Percentiles rank a stretch among this genome's conserved stretches.
phyloP scores from a whole-genome alignment of 2,888 invertebrate genomes.

The Acrobasis suavella region DNA sequence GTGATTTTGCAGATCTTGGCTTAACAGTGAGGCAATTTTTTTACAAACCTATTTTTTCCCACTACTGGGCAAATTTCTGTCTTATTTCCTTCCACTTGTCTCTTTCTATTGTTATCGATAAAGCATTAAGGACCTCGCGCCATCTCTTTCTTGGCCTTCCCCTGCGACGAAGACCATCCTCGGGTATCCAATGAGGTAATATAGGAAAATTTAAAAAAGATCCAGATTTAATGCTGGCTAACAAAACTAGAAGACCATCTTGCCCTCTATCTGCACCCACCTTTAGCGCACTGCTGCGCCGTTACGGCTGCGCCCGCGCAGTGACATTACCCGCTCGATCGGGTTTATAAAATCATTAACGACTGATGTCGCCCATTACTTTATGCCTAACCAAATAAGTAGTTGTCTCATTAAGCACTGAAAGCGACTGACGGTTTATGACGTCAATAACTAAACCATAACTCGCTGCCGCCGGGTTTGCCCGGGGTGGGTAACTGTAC shows the following conservation, averaged over 20 bases:
- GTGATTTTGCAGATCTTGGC: no score
- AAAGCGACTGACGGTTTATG: constrained; percentile 18
- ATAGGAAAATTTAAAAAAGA: no score
- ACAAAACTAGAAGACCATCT: background rate
- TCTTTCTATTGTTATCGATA: no score
- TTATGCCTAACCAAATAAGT: constrained; percentile 19
- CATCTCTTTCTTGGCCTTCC: no score
- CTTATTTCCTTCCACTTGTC: no score
- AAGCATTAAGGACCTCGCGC: no score
- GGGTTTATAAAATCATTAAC: constrained; percentile 21
- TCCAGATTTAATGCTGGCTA: background rate
- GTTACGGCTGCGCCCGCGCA: background rate
- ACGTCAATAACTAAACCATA: constrained; percentile 19
- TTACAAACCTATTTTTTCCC: no score
- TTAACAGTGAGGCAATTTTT: no score
- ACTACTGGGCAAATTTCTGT: no score
- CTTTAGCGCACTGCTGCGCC: background rate
- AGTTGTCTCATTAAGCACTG: constrained; percentile 22
- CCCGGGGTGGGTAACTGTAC: constrained; percentile 14
- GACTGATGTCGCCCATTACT: constrained; percentile 16
- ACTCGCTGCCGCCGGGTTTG: constrained; percentile 7
- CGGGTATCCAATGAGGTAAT: no score
- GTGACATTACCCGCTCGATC: constrained; percentile 9
- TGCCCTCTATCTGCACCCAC: background rate
- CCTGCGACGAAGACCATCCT: no score